A percentile compares a stretch with the other conserved stretches of the same genome.
Evolutionary conservation across 2,113 vertebrate species (phyloP).

Genomic region (Poeciliopsis retropinna): DNA sequence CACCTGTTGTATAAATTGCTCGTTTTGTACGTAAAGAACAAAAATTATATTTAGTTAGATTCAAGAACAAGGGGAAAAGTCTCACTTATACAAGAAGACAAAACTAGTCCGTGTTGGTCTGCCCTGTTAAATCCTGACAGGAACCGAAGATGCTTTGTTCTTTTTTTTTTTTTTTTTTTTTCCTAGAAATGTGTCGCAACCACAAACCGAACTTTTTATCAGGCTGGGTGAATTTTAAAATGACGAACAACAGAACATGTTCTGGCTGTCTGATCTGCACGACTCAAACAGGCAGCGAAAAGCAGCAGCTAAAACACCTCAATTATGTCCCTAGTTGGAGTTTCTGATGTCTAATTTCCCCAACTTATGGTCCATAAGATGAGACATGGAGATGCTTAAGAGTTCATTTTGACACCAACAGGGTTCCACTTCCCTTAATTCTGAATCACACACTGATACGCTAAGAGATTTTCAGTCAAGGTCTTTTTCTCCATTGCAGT

Average conservation of each 20-base stretch:
- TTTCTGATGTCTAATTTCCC: slow-evolving; percentile 11
- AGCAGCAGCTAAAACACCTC: slow-evolving; percentile 3
- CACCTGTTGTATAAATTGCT: no score
- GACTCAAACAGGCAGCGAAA: not conserved
- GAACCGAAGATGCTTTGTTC: no score
- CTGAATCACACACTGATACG: not conserved
- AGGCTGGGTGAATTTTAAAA: slow-evolving; percentile 15
- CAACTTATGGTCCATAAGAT: slow-evolving; percentile 41
- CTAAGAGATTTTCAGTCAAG: slow-evolving; percentile 11
- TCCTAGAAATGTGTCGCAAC: not conserved
- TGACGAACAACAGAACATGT: slow-evolving; percentile 1
- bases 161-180: no score
- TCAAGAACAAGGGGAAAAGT: no score
- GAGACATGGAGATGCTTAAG: not conserved
- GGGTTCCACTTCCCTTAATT: not conserved
- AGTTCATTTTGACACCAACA: not conserved
- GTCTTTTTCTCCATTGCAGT: slow-evolving; percentile 10
- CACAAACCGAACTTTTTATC: slow-evolving; percentile 13
- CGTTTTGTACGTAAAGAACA: no score
- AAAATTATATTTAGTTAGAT: no score
- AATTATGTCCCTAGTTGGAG: slow-evolving; percentile 45
- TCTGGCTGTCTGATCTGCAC: not conserved
- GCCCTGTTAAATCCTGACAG: no score
- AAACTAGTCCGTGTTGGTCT: no score
- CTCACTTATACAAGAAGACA: no score